These are phyloP conservation scores for Lamprologus sp. DNA, from an alignment of 2,113 vertebrate genomes.

Conservation along the genomic window DNA sequence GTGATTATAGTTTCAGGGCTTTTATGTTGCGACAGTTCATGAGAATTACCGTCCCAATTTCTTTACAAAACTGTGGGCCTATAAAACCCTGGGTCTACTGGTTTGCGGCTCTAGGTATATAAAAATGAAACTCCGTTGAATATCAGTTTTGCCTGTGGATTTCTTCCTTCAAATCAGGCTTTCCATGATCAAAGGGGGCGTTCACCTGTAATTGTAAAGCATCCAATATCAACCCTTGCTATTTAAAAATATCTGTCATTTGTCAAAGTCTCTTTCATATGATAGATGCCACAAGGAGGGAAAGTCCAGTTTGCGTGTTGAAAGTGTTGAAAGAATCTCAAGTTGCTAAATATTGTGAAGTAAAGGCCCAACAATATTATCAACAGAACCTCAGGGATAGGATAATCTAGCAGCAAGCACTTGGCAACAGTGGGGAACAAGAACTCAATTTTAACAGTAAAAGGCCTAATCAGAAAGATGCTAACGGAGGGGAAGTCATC, in stretches of 20 bases:
- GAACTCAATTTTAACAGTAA: neutral
- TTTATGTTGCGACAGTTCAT: neutral
- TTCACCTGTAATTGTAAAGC: neutral
- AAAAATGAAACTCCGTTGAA: neutral
- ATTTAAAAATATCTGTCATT: neutral
- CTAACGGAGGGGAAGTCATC: neutral
- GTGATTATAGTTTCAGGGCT: neutral
- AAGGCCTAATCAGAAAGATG: neutral
- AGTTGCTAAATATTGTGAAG: neutral
- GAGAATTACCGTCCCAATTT: neutral
- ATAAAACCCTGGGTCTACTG: rapidly evolving
- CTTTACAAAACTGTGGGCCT: neutral
- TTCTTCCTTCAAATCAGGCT: neutral
- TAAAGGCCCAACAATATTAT: neutral
- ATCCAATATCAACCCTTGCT: neutral
- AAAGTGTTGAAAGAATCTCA: neutral
- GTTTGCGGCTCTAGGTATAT: neutral
- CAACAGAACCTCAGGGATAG: neutral
- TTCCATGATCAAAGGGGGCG: neutral
- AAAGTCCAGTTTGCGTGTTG: neutral
- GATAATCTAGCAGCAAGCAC: neutral
- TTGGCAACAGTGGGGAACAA: neutral
- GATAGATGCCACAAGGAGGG: neutral
- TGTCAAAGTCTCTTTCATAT: neutral
- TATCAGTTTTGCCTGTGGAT: neutral